Base-by-base conservation (phyloP, 2,113 vertebrate species). In the Chloroceryle aenea region DNA sequence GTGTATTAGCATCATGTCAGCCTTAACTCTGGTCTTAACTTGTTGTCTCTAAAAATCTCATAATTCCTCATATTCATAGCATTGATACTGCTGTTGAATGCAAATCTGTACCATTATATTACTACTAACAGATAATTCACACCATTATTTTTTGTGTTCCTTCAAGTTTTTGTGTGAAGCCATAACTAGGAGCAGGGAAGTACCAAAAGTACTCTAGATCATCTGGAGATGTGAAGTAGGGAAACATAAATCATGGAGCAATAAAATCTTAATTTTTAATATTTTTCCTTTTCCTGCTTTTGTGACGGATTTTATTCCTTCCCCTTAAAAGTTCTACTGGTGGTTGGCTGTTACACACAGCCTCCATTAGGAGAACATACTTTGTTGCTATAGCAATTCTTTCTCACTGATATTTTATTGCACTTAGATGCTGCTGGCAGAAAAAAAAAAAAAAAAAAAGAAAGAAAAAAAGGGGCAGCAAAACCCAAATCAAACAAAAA, bases 331-430 rank as follows among this genome's bases (percentile, higher is more conserved):
- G 92, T 96, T 95, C 90, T 78, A 58, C 81, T 85, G 79, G 76
- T 2, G 66, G 81, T 81, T 83, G 58, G 86, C 94, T 88, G 63
- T 97, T 97, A 96, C 79, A 96, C 47, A 63, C 36, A 93, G 71
- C 89, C 58, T 97, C 97, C 93, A 87, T 98, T 97, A 98, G 93
- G 94, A 96, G 95, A 97, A 95, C 87, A 96, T 85, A 97, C 76
- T 98, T 96, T 95, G 98, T 98, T 98, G 97, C 98, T 97, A 98
- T 98, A 97, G 98, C 92, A 97, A 98, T 98, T 90, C 12, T 52
- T 96, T 97, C 86, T 95, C 81, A 84, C 90, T 95, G 93, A 85
- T 96, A 96, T 96, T 96, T 97, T 98, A 98, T 97, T 96, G 96
- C 96, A 94, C 90, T 97, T 97, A 97, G 36, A 95, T 95, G 81